Evolutionary conservation across 2,888 invertebrate species (phyloP).

Genomic region (Melieria picta): DNA sequence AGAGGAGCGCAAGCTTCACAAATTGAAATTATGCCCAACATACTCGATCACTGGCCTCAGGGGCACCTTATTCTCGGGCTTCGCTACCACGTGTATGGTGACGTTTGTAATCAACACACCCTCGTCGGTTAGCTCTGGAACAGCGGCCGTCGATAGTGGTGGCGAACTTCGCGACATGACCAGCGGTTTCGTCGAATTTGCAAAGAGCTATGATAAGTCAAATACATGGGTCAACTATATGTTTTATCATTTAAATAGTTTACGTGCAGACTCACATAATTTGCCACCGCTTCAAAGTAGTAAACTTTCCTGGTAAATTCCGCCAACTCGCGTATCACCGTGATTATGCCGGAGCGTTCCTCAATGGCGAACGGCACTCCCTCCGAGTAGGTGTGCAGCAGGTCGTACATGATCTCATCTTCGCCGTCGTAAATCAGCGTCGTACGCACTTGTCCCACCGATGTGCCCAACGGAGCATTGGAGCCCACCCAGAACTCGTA

Average conservation of each 20-base stretch:
- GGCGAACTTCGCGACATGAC: slow-evolving; percentile 52
- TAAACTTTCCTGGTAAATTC: slow-evolving; percentile 76
- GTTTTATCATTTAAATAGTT: background rate
- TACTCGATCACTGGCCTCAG: slow-evolving; percentile 61
- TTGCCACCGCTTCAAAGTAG: slow-evolving; percentile 85
- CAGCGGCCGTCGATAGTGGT: slow-evolving; percentile 55
- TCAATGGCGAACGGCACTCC: slow-evolving; percentile 95
- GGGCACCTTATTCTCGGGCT: slow-evolving; percentile 74
- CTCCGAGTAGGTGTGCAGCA: slow-evolving; percentile 86
- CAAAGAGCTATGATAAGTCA: slow-evolving; percentile 52
- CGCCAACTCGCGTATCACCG: slow-evolving; percentile 79
- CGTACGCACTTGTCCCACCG: slow-evolving; percentile 84
- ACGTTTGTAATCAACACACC: slow-evolving; percentile 82
- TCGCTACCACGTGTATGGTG: slow-evolving; percentile 84
- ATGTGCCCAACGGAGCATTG: slow-evolving; percentile 85
- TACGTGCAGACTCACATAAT: slow-evolving; percentile 56
- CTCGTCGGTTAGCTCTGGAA: slow-evolving; percentile 66
- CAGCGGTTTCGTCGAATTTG: slow-evolving; percentile 56
- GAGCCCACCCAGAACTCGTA: slow-evolving; percentile 92
- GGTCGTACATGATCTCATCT: slow-evolving; percentile 76
- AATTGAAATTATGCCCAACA: no score
- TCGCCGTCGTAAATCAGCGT: slow-evolving; percentile 76
- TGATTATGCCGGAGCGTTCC: slow-evolving; percentile 87
- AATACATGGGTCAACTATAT: background rate
- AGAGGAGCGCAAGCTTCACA: no score